A percentile compares a stretch with the other conserved stretches of the same genome.
Conservation (phyloP, 30 jellyfish, hydroid and myxozoan species). For the Aurelia coerulea region DNA sequence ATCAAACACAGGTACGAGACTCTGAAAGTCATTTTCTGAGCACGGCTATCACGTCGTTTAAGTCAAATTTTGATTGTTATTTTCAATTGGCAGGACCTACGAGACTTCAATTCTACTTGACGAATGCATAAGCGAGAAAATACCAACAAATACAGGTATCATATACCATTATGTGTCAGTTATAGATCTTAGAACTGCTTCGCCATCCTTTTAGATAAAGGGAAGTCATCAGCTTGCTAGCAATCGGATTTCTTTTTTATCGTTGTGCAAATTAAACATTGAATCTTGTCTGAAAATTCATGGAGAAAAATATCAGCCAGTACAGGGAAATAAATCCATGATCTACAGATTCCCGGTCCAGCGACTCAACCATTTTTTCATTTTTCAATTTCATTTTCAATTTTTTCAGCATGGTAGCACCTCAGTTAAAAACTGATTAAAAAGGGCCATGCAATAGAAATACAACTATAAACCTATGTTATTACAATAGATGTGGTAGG, state of each 20-base stretch:
- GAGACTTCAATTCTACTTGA: constrained; percentile 92
- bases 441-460: too few species aligned
- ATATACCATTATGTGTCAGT: not conserved
- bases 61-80: not conserved
- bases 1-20: not conserved
- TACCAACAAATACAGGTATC: constrained; percentile 77
- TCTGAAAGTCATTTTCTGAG: not conserved
- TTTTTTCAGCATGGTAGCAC: too few species aligned
- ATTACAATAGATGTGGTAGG: too few species aligned
- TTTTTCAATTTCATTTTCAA: too few species aligned
- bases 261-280: too few species aligned
- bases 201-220: not conserved
- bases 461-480: too few species aligned
- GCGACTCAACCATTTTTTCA: too few species aligned
- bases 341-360: too few species aligned
- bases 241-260: not conserved
- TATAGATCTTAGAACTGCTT: not conserved
- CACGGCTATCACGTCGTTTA: not conserved
- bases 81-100: constrained; percentile 67
- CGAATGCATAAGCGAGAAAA: constrained; percentile 75
- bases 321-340: too few species aligned
- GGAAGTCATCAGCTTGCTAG: not conserved
- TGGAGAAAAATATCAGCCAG: too few species aligned
- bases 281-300: too few species aligned
- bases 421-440: too few species aligned